Conservation (phyloP, 2,888 invertebrate genomes). For the Coenonympha arcania region DNA sequence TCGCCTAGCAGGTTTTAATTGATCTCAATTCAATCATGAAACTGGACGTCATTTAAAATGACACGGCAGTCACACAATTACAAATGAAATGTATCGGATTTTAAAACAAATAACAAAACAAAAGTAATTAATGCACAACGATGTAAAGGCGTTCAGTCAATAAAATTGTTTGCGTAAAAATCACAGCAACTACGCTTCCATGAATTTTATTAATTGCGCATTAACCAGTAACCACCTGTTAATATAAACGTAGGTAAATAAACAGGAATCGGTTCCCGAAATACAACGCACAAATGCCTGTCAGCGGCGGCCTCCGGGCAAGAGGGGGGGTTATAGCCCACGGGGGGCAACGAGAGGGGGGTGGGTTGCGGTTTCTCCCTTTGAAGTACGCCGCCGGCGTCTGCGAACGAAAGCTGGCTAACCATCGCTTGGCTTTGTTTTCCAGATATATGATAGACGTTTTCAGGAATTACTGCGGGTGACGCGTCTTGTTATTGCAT, state of each 20-base stretch:
- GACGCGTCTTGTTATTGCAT: constrained; percentile 35
- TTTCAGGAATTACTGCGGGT: constrained; percentile 49
- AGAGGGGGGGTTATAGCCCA: constrained; percentile 16
- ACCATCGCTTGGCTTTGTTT: constrained; percentile 71
- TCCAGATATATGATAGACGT: constrained; percentile 61
- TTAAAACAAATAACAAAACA: neutral
- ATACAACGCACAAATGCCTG: constrained; percentile 54
- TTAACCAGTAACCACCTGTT: constrained; percentile 45
- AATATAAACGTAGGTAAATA: constrained; percentile 42
- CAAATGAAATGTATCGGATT: neutral
- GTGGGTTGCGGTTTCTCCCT: constrained; percentile 58
- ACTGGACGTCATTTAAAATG: no score
- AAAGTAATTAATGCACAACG: no score
- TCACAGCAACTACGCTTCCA: neutral
- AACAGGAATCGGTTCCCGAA: constrained; percentile 51
- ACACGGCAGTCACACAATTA: no score
- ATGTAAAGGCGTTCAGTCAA: no score
- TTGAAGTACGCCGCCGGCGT: constrained; percentile 60
- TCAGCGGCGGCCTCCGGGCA: constrained; percentile 37
- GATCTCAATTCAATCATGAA: no score
- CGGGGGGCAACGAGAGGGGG: constrained; percentile 35
- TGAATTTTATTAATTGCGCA: constrained; percentile 18
- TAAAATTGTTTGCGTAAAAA: neutral
- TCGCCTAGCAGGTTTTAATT: no score
- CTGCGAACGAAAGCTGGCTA: constrained; percentile 66